phyloP scores from a whole-genome alignment of 2,113 vertebrate genomes.

The Labrus mixtus region DNA sequence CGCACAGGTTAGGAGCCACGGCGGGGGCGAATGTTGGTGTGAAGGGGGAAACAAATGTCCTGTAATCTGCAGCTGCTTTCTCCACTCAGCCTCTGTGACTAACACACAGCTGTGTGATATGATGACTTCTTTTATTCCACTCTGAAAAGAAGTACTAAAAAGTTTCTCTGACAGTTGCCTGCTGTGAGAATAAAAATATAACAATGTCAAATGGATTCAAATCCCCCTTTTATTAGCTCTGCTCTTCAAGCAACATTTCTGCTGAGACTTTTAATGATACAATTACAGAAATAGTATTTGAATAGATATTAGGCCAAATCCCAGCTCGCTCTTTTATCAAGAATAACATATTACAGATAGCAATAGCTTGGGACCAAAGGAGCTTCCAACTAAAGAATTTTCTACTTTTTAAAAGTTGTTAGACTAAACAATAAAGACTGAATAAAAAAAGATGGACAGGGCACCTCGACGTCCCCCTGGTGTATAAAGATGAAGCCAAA shows the following conservation, averaged over 20 bases:
- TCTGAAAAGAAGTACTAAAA: background rate
- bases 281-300: background rate
- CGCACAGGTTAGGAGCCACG: conserved; percentile 37
- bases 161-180: conserved; percentile 14
- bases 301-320: background rate
- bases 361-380: background rate
- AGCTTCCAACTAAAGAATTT: background rate
- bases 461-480: too few relatives aligned
- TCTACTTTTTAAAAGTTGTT: background rate
- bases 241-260: background rate
- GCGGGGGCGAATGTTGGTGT: conserved; percentile 7
- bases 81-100: background rate
- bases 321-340: background rate
- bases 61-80: background rate
- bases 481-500: too few relatives aligned
- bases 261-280: background rate
- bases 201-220: conserved; percentile 16
- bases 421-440: too few relatives aligned
- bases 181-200: conserved; percentile 37
- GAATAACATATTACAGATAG: background rate
- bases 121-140: conserved; percentile 9
- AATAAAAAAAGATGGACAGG: too few relatives aligned
- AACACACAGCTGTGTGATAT: background rate
- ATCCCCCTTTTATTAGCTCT: conserved; percentile 6
- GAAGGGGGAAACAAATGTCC: background rate